phyloP scores from a whole-genome alignment of 2,797 vertebrate genomes.

The Aphelocoma californica region DNA sequence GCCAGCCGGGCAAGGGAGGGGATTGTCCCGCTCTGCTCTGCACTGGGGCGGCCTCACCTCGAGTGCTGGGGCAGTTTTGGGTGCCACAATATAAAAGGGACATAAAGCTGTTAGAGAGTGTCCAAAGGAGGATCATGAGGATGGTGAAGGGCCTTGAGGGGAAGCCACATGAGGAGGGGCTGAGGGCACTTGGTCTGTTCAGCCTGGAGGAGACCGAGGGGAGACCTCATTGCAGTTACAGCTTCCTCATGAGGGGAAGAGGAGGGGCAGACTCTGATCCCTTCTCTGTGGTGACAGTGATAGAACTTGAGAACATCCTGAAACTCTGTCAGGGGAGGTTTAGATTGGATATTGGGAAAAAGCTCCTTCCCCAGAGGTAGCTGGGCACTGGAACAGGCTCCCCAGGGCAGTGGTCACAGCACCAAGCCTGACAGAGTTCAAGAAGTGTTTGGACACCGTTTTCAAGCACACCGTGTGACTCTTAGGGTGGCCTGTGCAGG shows the following conservation, averaged over 20 bases:
- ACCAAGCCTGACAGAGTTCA: not conserved
- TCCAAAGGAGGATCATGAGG: not conserved
- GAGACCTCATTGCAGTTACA: not conserved
- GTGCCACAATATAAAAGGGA: not conserved
- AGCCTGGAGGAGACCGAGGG: not conserved
- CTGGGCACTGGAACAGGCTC: not conserved
- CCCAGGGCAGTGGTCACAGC: not conserved
- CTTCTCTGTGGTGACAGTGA: not conserved
- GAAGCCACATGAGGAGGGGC: not conserved
- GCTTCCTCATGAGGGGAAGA: rapidly evolving
- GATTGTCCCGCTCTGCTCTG: not conserved
- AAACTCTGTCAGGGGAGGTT: not conserved
- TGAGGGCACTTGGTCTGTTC: not conserved
- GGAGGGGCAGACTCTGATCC: not conserved
- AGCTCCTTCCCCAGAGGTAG: rapidly evolving
- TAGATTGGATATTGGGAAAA: not conserved
- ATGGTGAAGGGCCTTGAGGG: not conserved
- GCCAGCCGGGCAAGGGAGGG: not conserved
- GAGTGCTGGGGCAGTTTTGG: not conserved
- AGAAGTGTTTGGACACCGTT: not conserved
- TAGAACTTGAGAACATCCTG: rapidly evolving
- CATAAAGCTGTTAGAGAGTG: not conserved
- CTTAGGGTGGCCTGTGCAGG: too few species aligned
- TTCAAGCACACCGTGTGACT: not conserved
- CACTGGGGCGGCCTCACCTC: not conserved